A percentile compares a stretch with the other conserved stretches of the same genome.
Evolutionary conservation across 1,140 invertebrate species (phyloP).

Genomic region (Philopotamus ludificatus): DNA sequence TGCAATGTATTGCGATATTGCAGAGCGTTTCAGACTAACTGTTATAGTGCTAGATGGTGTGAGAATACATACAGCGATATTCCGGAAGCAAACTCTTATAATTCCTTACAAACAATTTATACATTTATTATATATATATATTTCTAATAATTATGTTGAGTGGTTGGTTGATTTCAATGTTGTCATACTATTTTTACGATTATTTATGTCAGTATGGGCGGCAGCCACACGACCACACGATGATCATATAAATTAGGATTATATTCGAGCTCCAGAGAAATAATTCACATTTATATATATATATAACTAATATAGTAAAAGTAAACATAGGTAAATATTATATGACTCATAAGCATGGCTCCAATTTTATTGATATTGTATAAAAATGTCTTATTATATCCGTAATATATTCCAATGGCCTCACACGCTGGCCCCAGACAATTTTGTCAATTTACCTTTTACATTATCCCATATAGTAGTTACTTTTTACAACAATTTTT

Average conservation of each 20-base stretch:
- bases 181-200: no score
- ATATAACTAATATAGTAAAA: background rate
- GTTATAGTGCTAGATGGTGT: no score
- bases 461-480: conserved; percentile 6
- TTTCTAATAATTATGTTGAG: background rate
- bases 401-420: conserved; percentile 8
- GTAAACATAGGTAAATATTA: conserved; percentile 21
- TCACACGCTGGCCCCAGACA: background rate
- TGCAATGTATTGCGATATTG: no score
- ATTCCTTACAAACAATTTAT: background rate
- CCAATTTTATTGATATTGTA: conserved; percentile 33
- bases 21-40: no score
- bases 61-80: conserved; percentile 8
- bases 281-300: background rate
- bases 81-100: background rate
- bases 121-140: no score
- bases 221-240: no score
- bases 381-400: conserved; percentile 26
- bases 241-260: no score
- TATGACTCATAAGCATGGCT: conserved; percentile 33
- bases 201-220: no score
- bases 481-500: conserved; percentile 4
- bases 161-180: background rate
- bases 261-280: background rate
- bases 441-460: conserved; percentile 7